Evolutionary conservation across 2,797 vertebrate genomes (phyloP).

Genomic region (Neostethus bicornis): DNA sequence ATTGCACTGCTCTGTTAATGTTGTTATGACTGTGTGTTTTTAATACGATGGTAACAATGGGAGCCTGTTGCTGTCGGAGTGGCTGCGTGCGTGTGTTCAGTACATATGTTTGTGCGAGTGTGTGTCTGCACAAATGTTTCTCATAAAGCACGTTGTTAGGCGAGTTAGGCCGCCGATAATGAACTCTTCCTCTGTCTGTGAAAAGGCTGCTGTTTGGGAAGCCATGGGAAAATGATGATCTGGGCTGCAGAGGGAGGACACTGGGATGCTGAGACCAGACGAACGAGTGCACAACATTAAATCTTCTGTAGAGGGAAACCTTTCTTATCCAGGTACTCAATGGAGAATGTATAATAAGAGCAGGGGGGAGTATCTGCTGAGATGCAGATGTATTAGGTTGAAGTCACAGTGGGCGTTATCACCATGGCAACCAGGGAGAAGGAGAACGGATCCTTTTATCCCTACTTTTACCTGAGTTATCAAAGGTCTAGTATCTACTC

Average conservation of each 20-base stretch:
- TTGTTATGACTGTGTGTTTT: conserved; percentile 73
- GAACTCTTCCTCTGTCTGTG: conserved; percentile 68
- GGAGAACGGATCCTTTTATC: conserved; percentile 56
- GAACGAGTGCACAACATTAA: conserved; percentile 4
- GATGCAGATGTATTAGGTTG: conserved; percentile 34
- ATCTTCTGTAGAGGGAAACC: conserved; percentile 1
- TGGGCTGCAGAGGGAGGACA: conserved; percentile 36
- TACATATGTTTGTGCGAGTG: conserved; percentile 50
- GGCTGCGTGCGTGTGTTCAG: conserved; percentile 41
- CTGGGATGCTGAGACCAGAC: conserved; percentile 5
- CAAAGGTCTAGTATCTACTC: conserved; percentile 42
- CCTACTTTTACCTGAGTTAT: conserved; percentile 52
- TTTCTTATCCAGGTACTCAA: conserved; percentile 4
- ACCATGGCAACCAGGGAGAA: conserved; percentile 60
- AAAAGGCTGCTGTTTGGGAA: conserved; percentile 69
- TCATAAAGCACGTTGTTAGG: conserved; percentile 71
- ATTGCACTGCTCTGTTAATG: conserved; percentile 60
- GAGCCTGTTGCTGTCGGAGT: conserved; percentile 70
- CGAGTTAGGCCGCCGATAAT: conserved; percentile 59
- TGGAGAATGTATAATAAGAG: conserved; percentile 29
- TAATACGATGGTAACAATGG: conserved; percentile 75
- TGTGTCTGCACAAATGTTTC: conserved; percentile 64
- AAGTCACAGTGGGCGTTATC: conserved; percentile 52
- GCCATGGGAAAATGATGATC: conserved; percentile 62
- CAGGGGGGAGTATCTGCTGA: conserved; percentile 25